Evolutionary conservation across 2,113 vertebrate genomes (phyloP).

Genomic region (Caranx melampygus): DNA sequence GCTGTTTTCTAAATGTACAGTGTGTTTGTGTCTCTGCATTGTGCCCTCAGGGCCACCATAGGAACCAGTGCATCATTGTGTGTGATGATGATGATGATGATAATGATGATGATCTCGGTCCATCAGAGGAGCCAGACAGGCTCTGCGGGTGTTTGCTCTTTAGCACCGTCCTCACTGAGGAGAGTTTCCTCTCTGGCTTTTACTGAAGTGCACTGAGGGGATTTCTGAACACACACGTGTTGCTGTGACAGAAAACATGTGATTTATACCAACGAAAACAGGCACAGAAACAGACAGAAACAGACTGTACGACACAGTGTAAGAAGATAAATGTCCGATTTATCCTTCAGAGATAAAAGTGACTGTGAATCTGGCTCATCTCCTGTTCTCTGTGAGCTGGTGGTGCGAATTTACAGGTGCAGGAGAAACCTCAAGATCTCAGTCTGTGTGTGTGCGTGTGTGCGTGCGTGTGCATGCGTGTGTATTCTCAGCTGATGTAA

Average conservation of each 20-base stretch:
- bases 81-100: no score
- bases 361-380: background rate
- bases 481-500: constrained; percentile 23
- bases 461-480: no score
- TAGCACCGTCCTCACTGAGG: background rate
- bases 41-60: no score
- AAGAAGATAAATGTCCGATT: background rate
- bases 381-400: background rate
- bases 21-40: no score
- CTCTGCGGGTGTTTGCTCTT: background rate
- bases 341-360: background rate
- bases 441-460: background rate
- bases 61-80: no score
- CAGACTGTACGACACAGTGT: background rate
- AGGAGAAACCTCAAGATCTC: constrained; percentile 2
- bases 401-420: background rate
- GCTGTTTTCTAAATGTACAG: no score
- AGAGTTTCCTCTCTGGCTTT: background rate
- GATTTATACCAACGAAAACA: background rate
- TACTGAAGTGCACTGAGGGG: background rate
- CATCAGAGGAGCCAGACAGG: background rate
- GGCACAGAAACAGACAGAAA: background rate
- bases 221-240: background rate
- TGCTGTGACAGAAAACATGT: background rate
- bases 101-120: no score